Evolutionary conservation across 2,113 vertebrate species (phyloP).

Genomic region (Rhinopomastus cyanomelas): DNA sequence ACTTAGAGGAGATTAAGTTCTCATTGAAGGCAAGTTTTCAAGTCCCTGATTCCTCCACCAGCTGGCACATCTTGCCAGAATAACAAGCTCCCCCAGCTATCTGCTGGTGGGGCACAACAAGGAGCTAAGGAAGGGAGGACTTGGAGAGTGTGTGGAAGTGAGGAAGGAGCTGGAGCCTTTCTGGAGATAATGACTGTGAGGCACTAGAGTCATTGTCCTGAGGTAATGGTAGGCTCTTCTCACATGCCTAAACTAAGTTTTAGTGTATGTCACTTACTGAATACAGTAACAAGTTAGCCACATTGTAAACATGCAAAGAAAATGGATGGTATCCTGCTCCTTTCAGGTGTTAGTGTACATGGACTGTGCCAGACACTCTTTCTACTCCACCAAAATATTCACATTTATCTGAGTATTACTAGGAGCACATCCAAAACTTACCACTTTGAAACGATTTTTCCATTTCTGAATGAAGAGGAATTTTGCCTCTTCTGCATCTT

Average conservation of each 20-base stretch:
- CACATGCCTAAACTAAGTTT: neutral
- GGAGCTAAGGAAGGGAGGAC: neutral
- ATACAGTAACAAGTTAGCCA: neutral
- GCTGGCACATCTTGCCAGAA: neutral
- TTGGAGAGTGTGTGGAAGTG: neutral
- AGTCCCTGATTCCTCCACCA: neutral
- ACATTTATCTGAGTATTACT: neutral
- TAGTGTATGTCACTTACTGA: neutral
- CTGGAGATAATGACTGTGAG: neutral
- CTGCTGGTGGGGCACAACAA: neutral
- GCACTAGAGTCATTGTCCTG: neutral
- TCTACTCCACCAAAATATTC: neutral
- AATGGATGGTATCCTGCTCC: neutral
- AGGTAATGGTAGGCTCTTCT: neutral
- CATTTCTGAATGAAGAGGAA: neutral
- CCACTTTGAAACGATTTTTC: neutral
- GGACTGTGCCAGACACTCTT: neutral
- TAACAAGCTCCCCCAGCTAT: rapidly evolving
- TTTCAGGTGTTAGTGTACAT: neutral
- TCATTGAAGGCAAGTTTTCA: neutral
- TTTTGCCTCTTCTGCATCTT: neutral
- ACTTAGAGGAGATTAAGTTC: neutral
- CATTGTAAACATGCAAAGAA: neutral
- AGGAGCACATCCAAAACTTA: neutral
- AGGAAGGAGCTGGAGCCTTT: neutral